Evolutionary conservation across 2,113 vertebrate genomes (phyloP), one percentile per base, ranked within the genome.

Genomic region (Excalfactoria chinensis): DNA sequence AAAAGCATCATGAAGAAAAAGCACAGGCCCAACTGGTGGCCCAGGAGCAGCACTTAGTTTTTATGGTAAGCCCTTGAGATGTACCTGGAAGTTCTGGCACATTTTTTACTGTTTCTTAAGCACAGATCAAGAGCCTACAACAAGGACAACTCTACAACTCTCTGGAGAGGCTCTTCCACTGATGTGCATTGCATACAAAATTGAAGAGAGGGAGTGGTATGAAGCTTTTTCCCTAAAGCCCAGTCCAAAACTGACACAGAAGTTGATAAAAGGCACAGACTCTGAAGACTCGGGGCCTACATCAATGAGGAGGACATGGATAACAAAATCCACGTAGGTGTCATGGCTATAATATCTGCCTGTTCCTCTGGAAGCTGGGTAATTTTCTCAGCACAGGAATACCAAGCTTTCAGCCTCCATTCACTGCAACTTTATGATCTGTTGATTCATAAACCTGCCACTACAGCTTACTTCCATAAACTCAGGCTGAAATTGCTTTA

Each of bases 401-500:
- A 92, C 69, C 60, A 63, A 67, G 72, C 30, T 78, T 83, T 53
- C 26, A 75, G 28, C 80, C 37, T 88, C 80, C 67, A 30, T 93
- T 96, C 93, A 84, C 78, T 84, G 60, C 72, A 93, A 86, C 82
- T 78, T 91, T 90, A 86, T 88, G 93, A 88, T 89, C 87, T 87
- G 83, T 86, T 90, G 70, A 82, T 94, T 97, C 85, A 85, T 97
- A 96, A 95, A 96, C 37, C 89, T 95, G 71, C 77, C 87, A 90
- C 85, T 86, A 59, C 32, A 10, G 72, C 64, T 95, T 96, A 86
- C 58, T 91, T 82, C n/a, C 73, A 77, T 89, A 92, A 93, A 84
- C 88, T 94, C 71, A 88, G 88, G 84, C 49, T 93, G 75, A 95
- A 96, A 95, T 96, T 93, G 80, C 68, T 95, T 93, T 79, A 92